phyloP scores from a whole-genome alignment of 1,140 invertebrate species.

The Trachelipus rathkii region DNA sequence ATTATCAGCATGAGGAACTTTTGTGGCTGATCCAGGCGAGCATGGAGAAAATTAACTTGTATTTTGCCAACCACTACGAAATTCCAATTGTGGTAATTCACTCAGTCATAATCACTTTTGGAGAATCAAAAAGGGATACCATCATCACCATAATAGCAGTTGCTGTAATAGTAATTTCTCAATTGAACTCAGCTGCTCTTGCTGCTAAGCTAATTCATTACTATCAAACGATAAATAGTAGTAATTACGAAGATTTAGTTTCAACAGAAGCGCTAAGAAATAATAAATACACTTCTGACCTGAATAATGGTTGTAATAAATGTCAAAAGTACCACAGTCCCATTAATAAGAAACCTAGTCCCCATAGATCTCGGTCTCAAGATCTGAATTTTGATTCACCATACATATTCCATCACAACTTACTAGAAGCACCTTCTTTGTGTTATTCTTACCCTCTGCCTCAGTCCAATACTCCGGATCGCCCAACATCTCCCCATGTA shows the following conservation, averaged over 20 bases:
- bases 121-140: not conserved
- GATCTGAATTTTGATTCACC: conserved; percentile 60
- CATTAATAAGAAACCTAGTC: conserved; percentile 46
- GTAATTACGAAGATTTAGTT: conserved; percentile 38
- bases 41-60: conserved; percentile 84
- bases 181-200: conserved; percentile 28
- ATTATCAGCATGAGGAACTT: conserved; percentile 67
- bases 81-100: conserved; percentile 23
- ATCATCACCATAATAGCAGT: conserved; percentile 16
- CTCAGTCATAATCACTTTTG: conserved; percentile 6
- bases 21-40: conserved; percentile 82
- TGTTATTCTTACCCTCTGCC: not conserved
- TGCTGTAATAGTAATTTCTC: conserved; percentile 30
- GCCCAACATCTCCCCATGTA: not conserved
- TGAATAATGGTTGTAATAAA: not conserved
- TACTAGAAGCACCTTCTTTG: conserved; percentile 48
- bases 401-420: conserved; percentile 51
- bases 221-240: conserved; percentile 45
- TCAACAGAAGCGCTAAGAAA: conserved; percentile 18
- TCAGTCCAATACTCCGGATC: not conserved
- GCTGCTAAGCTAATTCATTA: conserved; percentile 43
- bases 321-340: conserved; percentile 52
- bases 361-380: conserved; percentile 61
- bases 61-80: conserved; percentile 47
- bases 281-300: too few relatives aligned